phyloP scores from a whole-genome alignment of 2,113 vertebrate species.

The Tetrao urogallus region DNA sequence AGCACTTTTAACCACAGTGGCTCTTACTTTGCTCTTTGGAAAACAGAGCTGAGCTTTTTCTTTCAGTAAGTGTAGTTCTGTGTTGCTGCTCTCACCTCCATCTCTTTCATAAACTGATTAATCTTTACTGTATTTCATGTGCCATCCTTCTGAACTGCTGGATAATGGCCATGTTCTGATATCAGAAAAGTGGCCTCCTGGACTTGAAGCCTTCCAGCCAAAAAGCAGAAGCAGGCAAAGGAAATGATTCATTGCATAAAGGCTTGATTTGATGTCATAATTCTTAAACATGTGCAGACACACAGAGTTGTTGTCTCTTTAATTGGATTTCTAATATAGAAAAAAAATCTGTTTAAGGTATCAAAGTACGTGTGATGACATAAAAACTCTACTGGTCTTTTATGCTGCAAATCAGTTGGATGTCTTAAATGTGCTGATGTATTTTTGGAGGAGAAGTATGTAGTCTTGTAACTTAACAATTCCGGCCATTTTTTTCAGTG shows the following conservation, averaged over 20 bases:
- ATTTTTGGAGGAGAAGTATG: neutral
- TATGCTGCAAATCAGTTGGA: neutral
- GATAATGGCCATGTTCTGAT: fast-evolving
- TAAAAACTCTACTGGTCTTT: conserved; percentile 26
- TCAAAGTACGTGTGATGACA: neutral
- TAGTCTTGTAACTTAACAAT: neutral
- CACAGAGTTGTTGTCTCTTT: neutral
- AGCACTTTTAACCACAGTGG: neutral
- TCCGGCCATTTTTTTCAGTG: neutral
- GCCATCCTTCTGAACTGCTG: neutral
- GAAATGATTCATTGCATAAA: neutral
- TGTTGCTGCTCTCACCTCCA: neutral
- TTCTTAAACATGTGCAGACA: neutral
- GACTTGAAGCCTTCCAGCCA: neutral
- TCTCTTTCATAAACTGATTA: neutral
- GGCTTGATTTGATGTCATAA: fast-evolving
- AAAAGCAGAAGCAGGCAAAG: neutral
- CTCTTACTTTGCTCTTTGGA: neutral
- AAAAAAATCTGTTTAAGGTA: neutral
- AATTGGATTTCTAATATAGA: neutral
- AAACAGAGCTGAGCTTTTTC: neutral
- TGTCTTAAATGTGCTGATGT: neutral
- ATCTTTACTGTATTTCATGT: neutral
- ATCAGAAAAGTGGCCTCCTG: neutral
- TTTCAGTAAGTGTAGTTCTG: neutral